Base-by-base conservation (phyloP, 2,888 invertebrate genomes). In the Acrocyrtus sp. region DNA sequence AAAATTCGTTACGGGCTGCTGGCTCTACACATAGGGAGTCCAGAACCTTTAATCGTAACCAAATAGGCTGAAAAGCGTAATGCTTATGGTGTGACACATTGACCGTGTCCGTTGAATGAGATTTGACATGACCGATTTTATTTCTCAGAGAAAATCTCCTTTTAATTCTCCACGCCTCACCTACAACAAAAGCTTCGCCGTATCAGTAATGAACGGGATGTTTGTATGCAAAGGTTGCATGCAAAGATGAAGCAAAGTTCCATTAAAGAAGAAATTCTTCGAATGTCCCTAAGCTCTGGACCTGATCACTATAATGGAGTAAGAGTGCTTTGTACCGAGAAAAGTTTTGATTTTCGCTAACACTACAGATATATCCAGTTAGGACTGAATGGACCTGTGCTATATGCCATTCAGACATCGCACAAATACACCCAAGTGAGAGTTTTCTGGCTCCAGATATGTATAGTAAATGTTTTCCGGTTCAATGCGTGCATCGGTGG, bases 1-100 rank as follows among this genome's bases (percentile, higher is more conserved):
- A 62, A 72, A 66, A 72, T 75, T 75, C 66, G 75, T 75, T 72
- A 72, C 51, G 75, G 75, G 50, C 56, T 75, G 75, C 75, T 75
- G 72, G 69, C 67, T 72, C 65, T 62, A 72, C 75, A 75, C 75
- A 63, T 61, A 66, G 65, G 41, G 60, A 58, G 70, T 39, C 50
- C 57, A 51, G 39, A 66, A 66, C 56, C 57, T 69, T 65, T 75
- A 75, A 72, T 75, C 68, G 63, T 69, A 69, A 63, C 75, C 68
- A 72, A 75, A 75, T 69, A 75, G 75, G 60, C 63, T 75, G 56
- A 56, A 51, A 63, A 17, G n/a, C 63, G 56, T 67, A 63, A 73
- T 76, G 69, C 63, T 72, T 72, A 66, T 45, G 43, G 66, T 51
- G 73, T 67, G 73, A 62, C 76, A 76, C 73, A 73, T 73, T 76